Percentiles rank a stretch among this genome's conserved stretches.
Conservation (phyloP, 2,113 vertebrate species). For the Nothobranchius furzeri region DNA sequence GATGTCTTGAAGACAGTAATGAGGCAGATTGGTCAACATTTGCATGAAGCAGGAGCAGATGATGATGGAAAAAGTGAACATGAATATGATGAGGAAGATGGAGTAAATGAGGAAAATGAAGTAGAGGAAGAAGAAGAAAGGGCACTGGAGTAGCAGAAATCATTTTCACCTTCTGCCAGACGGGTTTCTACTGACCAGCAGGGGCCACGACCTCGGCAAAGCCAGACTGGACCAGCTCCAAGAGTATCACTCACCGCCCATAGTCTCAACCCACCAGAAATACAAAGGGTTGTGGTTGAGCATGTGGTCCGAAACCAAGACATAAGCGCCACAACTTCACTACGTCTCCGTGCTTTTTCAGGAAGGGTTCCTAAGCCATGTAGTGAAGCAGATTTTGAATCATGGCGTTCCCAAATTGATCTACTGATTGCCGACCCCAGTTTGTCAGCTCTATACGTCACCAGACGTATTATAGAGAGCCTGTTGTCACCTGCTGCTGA, state of each 20-base stretch:
- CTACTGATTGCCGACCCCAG: background rate
- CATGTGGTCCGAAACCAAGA: background rate
- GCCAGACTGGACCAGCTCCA: background rate
- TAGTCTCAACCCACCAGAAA: background rate
- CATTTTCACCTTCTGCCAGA: no score
- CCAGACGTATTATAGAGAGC: background rate
- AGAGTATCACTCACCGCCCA: background rate
- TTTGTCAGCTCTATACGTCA: background rate
- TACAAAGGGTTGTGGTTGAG: background rate
- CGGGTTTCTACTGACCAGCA: background rate
- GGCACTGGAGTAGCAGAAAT: no score
- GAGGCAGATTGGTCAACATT: constrained; percentile 1
- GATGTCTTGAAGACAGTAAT: background rate
- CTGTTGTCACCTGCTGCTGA: background rate
- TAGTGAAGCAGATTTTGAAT: background rate
- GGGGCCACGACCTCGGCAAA: background rate
- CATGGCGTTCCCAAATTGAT: background rate
- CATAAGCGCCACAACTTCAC: background rate
- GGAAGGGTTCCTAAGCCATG: background rate
- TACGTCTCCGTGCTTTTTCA: background rate
- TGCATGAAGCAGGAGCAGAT: background rate
- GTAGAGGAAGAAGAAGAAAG: no score
- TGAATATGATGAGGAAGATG: background rate
- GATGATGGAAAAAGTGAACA: no score
- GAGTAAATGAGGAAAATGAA: background rate